Evolutionary conservation across 2,113 vertebrate species (phyloP).

Genomic region (Corapipo altera): DNA sequence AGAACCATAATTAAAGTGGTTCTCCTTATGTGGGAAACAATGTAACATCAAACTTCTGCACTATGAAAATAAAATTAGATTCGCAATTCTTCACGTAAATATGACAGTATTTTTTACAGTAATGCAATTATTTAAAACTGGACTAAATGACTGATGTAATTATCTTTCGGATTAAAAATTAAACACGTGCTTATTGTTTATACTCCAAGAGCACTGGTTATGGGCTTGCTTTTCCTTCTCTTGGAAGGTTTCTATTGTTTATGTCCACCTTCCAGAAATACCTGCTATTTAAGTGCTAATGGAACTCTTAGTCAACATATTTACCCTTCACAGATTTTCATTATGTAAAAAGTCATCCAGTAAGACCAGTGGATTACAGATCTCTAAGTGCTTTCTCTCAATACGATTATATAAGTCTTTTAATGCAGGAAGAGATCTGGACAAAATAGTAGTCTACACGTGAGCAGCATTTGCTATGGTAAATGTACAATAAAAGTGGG

Average conservation of each 20-base stretch:
- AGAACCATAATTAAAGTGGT: background rate
- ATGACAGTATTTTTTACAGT: background rate
- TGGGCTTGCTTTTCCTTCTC: background rate
- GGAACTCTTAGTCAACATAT: conserved; percentile 31
- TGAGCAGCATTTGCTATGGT: background rate
- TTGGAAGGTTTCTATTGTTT: background rate
- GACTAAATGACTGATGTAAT: background rate
- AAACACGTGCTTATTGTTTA: background rate
- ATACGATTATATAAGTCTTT: conserved; percentile 66
- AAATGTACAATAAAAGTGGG: conserved; percentile 20
- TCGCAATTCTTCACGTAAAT: background rate
- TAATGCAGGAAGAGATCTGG: conserved; percentile 53
- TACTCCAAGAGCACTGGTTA: background rate
- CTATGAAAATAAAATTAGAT: background rate
- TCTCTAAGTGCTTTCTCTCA: conserved; percentile 62
- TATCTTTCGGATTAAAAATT: background rate
- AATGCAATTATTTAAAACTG: background rate
- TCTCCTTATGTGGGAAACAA: background rate
- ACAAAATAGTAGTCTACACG: conserved; percentile 27
- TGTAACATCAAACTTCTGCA: background rate
- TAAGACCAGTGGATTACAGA: conserved; percentile 66
- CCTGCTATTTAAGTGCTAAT: conserved; percentile 23
- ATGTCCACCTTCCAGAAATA: background rate
- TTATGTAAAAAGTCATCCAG: conserved; percentile 71
- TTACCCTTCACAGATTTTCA: conserved; percentile 70